These are phyloP conservation scores for Rhabdomys pumilio DNA, from an alignment of 2,797 vertebrate genomes.

Conservation along the genomic window DNA sequence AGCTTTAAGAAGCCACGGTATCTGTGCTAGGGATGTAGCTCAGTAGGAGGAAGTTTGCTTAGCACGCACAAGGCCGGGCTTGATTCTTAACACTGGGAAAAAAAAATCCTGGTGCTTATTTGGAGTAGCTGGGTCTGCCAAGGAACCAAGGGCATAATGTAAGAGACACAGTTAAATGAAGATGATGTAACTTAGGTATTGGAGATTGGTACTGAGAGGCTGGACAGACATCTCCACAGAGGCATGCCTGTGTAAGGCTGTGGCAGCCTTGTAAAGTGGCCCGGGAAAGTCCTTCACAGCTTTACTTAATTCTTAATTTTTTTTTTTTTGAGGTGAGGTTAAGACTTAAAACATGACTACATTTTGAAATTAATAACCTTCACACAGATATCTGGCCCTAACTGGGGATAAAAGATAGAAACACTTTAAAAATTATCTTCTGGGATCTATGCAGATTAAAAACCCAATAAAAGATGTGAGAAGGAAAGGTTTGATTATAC, in stretches of 20 bases:
- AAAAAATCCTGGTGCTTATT: not conserved
- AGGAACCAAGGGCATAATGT: not conserved
- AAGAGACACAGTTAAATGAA: not conserved
- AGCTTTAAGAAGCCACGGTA: not conserved
- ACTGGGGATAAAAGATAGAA: not conserved
- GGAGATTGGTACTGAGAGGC: not conserved
- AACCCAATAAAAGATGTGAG: not conserved
- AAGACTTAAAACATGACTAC: not conserved
- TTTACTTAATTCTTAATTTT: not conserved
- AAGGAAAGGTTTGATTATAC: conserved; percentile 18
- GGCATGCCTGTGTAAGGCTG: not conserved
- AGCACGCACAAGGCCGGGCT: not conserved
- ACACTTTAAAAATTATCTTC: conserved; percentile 47
- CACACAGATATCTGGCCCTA: conserved; percentile 7
- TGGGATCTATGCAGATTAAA: not conserved
- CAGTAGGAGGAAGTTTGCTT: not conserved
- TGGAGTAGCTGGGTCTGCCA: not conserved
- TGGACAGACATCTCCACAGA: not conserved
- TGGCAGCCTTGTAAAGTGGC: not conserved
- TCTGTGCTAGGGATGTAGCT: not conserved
- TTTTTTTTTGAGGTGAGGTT: not conserved
- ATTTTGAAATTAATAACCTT: conserved; percentile 24
- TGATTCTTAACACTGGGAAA: not conserved
- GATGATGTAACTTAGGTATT: not conserved
- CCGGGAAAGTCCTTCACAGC: not conserved